Evolutionary conservation across 2,113 vertebrate species (phyloP).

Genomic region (Benitochromis conjunctus): DNA sequence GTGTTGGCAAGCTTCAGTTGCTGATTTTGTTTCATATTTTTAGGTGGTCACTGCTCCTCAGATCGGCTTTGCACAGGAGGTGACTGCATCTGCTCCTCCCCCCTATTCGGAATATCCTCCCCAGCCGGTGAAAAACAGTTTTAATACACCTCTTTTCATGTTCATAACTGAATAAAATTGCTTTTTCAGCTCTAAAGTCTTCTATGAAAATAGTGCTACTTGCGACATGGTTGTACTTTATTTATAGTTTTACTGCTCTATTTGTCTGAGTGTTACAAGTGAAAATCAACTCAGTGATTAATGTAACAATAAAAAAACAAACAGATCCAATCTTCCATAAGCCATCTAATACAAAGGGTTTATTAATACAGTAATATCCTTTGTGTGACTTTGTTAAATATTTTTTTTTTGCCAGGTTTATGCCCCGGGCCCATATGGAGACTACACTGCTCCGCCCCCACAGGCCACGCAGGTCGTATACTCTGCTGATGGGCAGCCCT

Average conservation of each 20-base stretch:
- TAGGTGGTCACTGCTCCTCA: slow-evolving; percentile 64
- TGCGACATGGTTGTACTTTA: neutral
- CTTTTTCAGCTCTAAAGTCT: neutral
- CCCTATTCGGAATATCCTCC: slow-evolving; percentile 71
- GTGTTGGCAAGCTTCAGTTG: neutral
- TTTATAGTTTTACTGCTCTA: too few species aligned
- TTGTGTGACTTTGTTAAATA: neutral
- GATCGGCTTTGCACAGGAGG: slow-evolving; percentile 60
- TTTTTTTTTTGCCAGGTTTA: slow-evolving; percentile 53
- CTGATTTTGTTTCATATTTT: neutral
- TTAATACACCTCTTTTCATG: neutral
- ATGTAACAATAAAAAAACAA: neutral
- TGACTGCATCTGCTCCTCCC: slow-evolving; percentile 69
- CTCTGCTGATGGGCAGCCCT: slow-evolving; percentile 67
- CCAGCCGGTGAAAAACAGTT: slow-evolving; percentile 58
- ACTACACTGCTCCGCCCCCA: slow-evolving; percentile 59
- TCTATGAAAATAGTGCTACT: neutral
- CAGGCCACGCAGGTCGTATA: slow-evolving; percentile 69
- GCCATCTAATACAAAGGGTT: neutral
- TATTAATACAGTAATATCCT: neutral
- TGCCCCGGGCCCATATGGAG: slow-evolving; percentile 64
- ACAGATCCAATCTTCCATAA: neutral
- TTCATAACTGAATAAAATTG: neutral
- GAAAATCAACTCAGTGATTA: neutral
- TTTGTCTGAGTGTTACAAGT: neutral